These are phyloP conservation scores for Cinclus mexicanus DNA, from an alignment of 2,113 vertebrate species.

Conservation along the genomic window DNA sequence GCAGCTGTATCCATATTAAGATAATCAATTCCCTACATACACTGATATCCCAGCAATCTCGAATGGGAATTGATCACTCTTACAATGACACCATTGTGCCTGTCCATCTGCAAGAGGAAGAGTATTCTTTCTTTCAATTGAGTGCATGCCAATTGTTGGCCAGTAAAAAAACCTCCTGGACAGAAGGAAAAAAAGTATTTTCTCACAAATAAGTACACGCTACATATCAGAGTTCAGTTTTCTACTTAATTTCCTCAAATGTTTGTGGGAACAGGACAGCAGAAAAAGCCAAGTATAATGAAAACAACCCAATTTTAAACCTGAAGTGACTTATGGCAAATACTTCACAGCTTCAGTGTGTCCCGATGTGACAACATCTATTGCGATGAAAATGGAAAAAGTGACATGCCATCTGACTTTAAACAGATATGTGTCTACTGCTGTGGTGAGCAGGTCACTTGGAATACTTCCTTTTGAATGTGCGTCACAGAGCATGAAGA, in stretches of 20 bases:
- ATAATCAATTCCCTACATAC: not conserved
- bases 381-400: conserved; percentile 29
- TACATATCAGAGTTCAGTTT: not conserved
- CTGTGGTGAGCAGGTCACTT: not conserved
- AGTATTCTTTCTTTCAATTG: not conserved
- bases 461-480: conserved; percentile 39
- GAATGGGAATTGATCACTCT: not conserved
- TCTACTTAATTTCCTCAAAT: not conserved
- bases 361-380: not conserved
- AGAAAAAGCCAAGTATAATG: not conserved
- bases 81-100: not conserved
- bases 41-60: not conserved
- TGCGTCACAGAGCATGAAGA: conserved; percentile 42
- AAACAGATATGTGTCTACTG: not conserved
- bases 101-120: not conserved
- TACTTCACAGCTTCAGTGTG: not conserved
- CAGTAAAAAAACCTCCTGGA: not conserved
- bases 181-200: not conserved
- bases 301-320: not conserved
- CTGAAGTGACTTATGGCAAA: not conserved
- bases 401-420: conserved; percentile 29
- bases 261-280: not conserved
- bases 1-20: not conserved
- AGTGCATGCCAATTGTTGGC: not conserved
- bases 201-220: not conserved